Evolutionary conservation across 37 sponge, comb jelly and placozoan species (phyloP), one percentile per base, ranked within the genome.

Genomic region (Amphimedon queenslandica): DNA sequence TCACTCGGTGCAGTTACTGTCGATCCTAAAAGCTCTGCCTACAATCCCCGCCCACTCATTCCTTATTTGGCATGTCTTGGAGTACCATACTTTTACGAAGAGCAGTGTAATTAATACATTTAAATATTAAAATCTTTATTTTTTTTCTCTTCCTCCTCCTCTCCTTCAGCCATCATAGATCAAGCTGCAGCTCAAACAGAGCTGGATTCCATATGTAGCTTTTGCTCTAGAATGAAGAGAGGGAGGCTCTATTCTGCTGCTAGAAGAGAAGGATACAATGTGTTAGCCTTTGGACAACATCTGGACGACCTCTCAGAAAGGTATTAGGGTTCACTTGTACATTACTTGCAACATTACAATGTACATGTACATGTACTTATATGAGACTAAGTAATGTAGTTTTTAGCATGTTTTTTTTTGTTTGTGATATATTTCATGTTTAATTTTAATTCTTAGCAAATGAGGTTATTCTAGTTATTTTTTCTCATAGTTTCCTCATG

Each of bases 221-320:
- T 91, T 72, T 95, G 96, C 60, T 91, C 92, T 37, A 63, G 96
- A 25, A 85, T 95, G 89, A 95, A 95, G 87, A 84, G 96, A 37
- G 96, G 96, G 21, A 61, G 92, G 1, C 66, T 95, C 36, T 95
- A 95, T 76, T 40, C 88, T 13, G 80, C 82, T 75, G 88, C 91
- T 31, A 67, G 96, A 0, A 32, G 92, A 13, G 88, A 95, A 34
- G 86, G 83, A 31, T 95, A 91, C 81, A 95, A 95, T 57, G 96
- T 95, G 10, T 66, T 95, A 27, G 96, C 96, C 1, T 61, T 95
- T 74, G 96, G 96, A 0, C 96, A 95, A 67, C 96, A 95, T 43
- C 77, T 95, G 56, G 96, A 95, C 41, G 96, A 95, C 72, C 81
- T 95, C 1, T 72, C 92, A 32, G 96, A 95, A 85, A 95, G 61